A percentile compares a stretch with the other conserved stretches of the same genome.
phyloP scores from a whole-genome alignment of 2,113 vertebrate genomes.

The Pelodiscus sinensis region DNA sequence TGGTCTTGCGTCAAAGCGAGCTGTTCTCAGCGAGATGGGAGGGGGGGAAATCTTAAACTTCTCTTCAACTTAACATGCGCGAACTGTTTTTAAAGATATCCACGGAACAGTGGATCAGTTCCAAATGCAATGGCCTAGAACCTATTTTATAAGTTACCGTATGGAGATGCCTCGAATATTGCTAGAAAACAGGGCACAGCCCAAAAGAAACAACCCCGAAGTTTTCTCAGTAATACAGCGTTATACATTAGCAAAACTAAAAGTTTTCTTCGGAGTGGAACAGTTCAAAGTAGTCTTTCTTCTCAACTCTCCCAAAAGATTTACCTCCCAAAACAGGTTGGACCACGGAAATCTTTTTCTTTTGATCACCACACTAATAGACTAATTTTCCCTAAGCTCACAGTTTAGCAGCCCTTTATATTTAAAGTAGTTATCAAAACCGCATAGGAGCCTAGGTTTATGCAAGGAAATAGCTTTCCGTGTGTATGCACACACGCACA shows the following conservation, averaged over 20 bases:
- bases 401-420: background rate
- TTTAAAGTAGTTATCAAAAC: constrained; percentile 52
- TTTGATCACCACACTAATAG: constrained; percentile 12
- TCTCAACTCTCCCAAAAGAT: constrained; percentile 19
- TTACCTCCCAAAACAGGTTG: constrained; percentile 48
- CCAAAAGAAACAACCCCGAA: background rate
- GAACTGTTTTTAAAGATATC: constrained; percentile 44
- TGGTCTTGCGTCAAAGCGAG: background rate
- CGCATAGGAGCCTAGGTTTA: constrained; percentile 44
- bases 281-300: constrained; percentile 27
- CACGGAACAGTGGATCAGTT: background rate
- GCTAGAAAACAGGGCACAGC: background rate
- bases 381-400: background rate
- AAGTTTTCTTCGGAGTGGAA: constrained; percentile 53
- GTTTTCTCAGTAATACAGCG: background rate
- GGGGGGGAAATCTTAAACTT: constrained; percentile 4
- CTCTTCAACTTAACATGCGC: constrained; percentile 31
- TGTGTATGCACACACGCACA: background rate
- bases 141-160: background rate
- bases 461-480: constrained; percentile 1
- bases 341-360: constrained; percentile 44
- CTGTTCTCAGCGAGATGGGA: constrained; percentile 10
- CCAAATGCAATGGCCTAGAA: constrained; percentile 16
- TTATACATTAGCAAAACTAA: background rate
- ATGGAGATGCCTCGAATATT: background rate